Evolutionary conservation across 2,113 vertebrate genomes (phyloP).

Genomic region (Parus major): DNA sequence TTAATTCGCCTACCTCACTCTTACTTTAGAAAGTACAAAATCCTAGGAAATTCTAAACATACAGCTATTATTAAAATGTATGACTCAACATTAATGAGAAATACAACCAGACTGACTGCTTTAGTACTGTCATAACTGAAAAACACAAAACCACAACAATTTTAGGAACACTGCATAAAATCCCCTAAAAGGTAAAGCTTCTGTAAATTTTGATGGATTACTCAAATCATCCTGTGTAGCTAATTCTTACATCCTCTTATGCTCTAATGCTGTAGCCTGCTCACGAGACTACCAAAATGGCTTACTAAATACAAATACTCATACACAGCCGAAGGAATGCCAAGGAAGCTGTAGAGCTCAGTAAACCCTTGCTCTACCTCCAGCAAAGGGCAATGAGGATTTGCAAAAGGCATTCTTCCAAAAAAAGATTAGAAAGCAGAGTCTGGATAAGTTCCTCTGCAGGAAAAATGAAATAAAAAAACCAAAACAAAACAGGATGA

Average conservation of each 20-base stretch:
- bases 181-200: slow-evolving; percentile 21
- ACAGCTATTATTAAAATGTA: slow-evolving; percentile 11
- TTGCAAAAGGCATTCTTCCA: not conserved
- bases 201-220: not conserved
- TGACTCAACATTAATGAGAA: slow-evolving; percentile 24
- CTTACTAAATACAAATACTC: not conserved
- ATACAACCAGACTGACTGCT: slow-evolving; percentile 10
- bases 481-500: not conserved
- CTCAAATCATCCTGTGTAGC: not conserved
- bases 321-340: not conserved
- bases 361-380: not conserved
- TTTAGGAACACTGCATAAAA: not conserved
- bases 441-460: not conserved
- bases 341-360: not conserved
- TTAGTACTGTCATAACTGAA: not conserved
- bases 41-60: slow-evolving; percentile 32
- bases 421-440: not conserved
- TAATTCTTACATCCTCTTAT: not conserved
- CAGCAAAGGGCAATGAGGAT: not conserved
- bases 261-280: not conserved
- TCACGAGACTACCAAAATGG: not conserved
- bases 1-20: not conserved
- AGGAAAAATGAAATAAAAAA: not conserved
- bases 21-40: slow-evolving; percentile 33
- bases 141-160: not conserved